phyloP scores from a whole-genome alignment of 1,140 invertebrate genomes.

The Anastrepha obliqua region DNA sequence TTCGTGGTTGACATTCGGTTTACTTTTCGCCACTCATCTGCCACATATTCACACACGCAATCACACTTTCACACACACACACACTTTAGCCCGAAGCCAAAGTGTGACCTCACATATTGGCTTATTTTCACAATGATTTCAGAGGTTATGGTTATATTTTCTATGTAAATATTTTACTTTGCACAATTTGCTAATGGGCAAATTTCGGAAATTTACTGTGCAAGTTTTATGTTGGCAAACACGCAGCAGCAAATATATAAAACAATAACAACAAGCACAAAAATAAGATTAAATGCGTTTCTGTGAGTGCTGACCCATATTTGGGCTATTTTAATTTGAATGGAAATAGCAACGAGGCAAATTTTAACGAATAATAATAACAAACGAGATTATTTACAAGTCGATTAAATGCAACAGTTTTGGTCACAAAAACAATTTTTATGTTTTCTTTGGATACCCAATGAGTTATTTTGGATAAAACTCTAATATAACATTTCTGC shows the following conservation, averaged over 20 bases:
- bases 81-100: conserved; percentile 25
- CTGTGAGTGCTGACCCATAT: too few relatives aligned
- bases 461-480: too few relatives aligned
- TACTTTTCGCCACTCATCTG: conserved; percentile 20
- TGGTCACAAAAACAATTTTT: too few relatives aligned
- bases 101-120: conserved; percentile 37
- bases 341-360: too few relatives aligned
- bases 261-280: background rate
- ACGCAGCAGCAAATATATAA: background rate
- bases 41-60: background rate
- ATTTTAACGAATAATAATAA: too few relatives aligned
- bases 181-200: conserved; percentile 35
- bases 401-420: too few relatives aligned
- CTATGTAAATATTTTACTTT: conserved; percentile 44
- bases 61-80: background rate
- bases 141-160: conserved; percentile 46
- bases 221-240: conserved; percentile 22
- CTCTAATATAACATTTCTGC: too few relatives aligned
- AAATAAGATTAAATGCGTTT: too few relatives aligned
- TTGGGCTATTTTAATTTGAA: too few relatives aligned
- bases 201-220: conserved; percentile 31
- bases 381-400: too few relatives aligned
- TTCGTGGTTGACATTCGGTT: conserved; percentile 40
- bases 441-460: too few relatives aligned
- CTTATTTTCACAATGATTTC: background rate